Evolutionary conservation across 2,797 vertebrate genomes (phyloP), one percentile per base, ranked within the genome.

Genomic region (Rhabdophis nuchalis): DNA sequence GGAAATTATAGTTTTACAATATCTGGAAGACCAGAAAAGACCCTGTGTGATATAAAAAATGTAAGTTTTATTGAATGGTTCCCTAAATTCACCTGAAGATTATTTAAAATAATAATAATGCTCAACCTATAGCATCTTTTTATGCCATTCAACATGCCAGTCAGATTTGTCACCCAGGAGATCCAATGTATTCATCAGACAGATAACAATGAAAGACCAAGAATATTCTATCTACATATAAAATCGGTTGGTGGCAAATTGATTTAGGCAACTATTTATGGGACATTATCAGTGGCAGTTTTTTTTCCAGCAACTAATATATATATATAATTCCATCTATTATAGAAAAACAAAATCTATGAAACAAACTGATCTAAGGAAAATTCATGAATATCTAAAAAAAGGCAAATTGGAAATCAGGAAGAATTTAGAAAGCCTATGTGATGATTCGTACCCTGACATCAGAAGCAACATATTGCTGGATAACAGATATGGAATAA

Each of bases 81-180:
- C 41, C 23, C 36, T 13, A 82, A 82, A 82, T 82, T 46, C 10
- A 82, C 77, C 36, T 46, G 77, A 82, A 82, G 9, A 20, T 3
- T 68, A 64, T 18, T 72, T 77, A 20, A 2, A 2, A 94, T 95
- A 96, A 32, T 14, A 32, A 68, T 8, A 68, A 96, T 94, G 94
- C 96, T 95, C 94, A 96, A 95, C 95, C 94, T 96, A 94, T 93
- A 96, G 95, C 93, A 94, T 95, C 95, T 97, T 94, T 97, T 97
- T 97, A 96, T 96, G 95, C 96, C 95, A 96, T 93, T 95, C 95
- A 95, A 97, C 93, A 95, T 95, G 94, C 94, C 94, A 96, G 94
- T 95, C 95, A 95, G 94, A 95, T 97, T 96, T 96, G 95, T 90
- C 85, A 93, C 93, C 93, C 95, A 95, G 92, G 95, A 94, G 95